phyloP scores from a whole-genome alignment of 2,888 invertebrate species.

The Hemicrepidius hirtus region DNA sequence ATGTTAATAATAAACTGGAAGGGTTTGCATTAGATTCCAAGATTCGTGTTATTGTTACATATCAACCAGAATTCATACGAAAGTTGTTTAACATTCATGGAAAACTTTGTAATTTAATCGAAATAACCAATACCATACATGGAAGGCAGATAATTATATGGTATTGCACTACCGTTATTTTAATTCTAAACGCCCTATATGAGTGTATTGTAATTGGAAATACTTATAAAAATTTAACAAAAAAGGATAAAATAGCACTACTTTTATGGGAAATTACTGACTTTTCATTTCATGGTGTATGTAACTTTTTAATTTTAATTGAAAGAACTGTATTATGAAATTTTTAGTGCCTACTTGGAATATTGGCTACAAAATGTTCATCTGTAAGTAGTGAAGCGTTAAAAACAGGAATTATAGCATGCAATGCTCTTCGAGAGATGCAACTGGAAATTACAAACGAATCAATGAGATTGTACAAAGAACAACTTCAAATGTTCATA shows the following conservation, averaged over 20 bases:
- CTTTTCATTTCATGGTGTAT: too few species aligned
- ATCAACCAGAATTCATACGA: too few species aligned
- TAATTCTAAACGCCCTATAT: not conserved
- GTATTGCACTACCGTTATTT: not conserved
- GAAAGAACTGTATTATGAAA: not conserved
- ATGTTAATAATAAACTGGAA: too few species aligned
- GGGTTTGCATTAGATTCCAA: too few species aligned
- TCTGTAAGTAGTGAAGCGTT: not conserved
- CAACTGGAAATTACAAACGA: not conserved
- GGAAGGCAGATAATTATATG: not conserved
- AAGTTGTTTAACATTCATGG: not conserved
- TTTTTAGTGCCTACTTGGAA: not conserved
- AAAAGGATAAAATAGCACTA: not conserved
- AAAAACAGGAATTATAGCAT: not conserved
- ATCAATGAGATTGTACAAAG: not conserved
- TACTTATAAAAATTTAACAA: not conserved
- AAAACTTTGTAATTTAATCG: not conserved
- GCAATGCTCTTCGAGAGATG: not conserved
- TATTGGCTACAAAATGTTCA: not conserved
- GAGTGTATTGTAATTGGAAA: not conserved
- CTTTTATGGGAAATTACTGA: not conserved
- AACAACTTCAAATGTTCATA: conserved; percentile 8
- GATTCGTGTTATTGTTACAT: too few species aligned
- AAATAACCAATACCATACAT: not conserved
- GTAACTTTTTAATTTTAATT: too few species aligned